These are phyloP conservation scores for Pogonognathellus flavescens DNA, from an alignment of 1,140 invertebrate species.

Conservation along the genomic window DNA sequence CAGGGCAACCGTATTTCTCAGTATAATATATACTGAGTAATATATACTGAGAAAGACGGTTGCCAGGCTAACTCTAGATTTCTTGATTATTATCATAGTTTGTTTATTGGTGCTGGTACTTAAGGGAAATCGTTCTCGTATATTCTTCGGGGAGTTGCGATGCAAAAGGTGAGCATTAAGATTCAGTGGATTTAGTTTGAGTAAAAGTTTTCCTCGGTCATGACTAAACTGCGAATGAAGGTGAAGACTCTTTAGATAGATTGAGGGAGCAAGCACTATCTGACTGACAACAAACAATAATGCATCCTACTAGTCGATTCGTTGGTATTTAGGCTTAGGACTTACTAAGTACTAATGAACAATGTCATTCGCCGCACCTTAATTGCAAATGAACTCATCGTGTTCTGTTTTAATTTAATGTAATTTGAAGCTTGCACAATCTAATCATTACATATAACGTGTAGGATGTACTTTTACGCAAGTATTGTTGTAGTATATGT, in stretches of 20 bases:
- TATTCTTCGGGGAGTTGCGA: no score
- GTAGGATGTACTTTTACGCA: neutral
- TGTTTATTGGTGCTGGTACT: no score
- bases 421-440: neutral
- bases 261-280: constrained; percentile 1
- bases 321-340: neutral
- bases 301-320: constrained; percentile 34
- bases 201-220: neutral
- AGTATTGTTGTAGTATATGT: neutral
- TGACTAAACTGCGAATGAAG: neutral
- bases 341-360: neutral
- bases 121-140: no score
- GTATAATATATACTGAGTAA: no score
- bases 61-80: no score
- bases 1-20: no score
- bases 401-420: constrained; percentile 7
- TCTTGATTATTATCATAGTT: no score
- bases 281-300: constrained; percentile 36
- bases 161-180: no score
- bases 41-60: no score
- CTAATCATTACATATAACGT: neutral
- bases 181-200: no score
- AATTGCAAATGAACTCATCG: neutral
- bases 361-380: neutral
- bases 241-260: neutral